These are phyloP conservation scores for Thamnophis elegans DNA, from an alignment of 2,797 vertebrate genomes.

Conservation along the genomic window DNA sequence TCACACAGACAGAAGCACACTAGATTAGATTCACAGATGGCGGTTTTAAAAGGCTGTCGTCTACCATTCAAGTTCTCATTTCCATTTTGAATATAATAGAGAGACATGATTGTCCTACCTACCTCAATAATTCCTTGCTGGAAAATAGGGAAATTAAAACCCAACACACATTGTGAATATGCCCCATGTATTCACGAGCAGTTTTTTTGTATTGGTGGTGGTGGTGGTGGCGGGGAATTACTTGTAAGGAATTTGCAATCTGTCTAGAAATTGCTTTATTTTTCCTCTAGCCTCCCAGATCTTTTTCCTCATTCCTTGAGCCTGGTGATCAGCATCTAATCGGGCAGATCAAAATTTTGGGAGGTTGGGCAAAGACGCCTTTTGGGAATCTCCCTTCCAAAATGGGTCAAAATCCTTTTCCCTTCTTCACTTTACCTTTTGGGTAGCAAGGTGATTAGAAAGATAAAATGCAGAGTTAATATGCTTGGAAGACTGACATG, in stretches of 20 bases:
- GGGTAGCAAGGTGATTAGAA: not conserved
- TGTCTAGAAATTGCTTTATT: not conserved
- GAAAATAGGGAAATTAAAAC: not conserved
- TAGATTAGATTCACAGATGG: not conserved
- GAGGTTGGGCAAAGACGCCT: not conserved
- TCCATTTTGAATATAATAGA: not conserved
- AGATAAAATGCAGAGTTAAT: not conserved
- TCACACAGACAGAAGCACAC: not conserved
- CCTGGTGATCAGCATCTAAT: not conserved
- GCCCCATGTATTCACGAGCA: not conserved
- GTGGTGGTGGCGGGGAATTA: accelerated
- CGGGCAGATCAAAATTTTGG: not conserved
- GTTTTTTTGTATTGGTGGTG: not conserved
- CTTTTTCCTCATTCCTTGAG: not conserved
- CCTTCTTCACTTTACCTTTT: not conserved
- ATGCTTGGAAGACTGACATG: not conserved
- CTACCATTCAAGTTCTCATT: not conserved
- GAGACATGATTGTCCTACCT: not conserved
- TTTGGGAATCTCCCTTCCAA: not conserved
- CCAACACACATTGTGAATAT: not conserved
- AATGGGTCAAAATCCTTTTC: not conserved
- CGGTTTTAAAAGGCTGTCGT: not conserved
- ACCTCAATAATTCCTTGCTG: not conserved
- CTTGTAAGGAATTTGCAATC: not conserved
- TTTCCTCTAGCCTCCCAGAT: not conserved